Percentiles rank a stretch among this genome's conserved stretches.
These are phyloP conservation scores for Heterochromis multidens DNA, from an alignment of 2,113 vertebrate species.

Conservation along the genomic window DNA sequence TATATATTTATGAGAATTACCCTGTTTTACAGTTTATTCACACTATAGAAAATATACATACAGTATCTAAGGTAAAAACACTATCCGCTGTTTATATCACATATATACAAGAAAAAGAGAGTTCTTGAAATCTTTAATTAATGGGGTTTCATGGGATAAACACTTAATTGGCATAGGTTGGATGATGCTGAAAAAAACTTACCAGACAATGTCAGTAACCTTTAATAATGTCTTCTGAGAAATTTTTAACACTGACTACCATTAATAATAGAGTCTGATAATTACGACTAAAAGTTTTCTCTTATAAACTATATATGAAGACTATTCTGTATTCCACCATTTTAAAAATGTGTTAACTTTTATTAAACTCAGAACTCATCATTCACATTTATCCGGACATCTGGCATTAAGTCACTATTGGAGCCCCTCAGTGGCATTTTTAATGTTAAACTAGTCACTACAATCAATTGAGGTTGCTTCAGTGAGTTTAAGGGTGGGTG, in stretches of 20 bases:
- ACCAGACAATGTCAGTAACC: background rate
- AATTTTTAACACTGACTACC: background rate
- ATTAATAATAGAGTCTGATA: background rate
- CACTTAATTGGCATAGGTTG: background rate
- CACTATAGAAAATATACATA: no score
- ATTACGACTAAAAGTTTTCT: background rate
- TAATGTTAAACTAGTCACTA: background rate
- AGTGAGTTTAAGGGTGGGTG: background rate
- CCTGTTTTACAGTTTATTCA: no score
- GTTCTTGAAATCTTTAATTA: background rate
- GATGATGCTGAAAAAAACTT: background rate
- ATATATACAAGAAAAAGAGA: background rate
- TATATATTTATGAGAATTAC: no score
- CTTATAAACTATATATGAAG: background rate
- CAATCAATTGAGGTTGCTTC: background rate
- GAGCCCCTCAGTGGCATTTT: background rate
- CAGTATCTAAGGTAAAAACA: no score
- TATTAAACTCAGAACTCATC: background rate
- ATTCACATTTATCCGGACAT: background rate
- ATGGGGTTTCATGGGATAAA: background rate
- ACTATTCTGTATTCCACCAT: background rate
- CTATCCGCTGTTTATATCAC: no score
- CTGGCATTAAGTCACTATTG: no score
- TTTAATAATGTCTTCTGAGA: background rate
- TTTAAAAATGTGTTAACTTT: background rate